Base-by-base conservation (phyloP, 2,113 vertebrate genomes). In the Girardinichthys multiradiatus region DNA sequence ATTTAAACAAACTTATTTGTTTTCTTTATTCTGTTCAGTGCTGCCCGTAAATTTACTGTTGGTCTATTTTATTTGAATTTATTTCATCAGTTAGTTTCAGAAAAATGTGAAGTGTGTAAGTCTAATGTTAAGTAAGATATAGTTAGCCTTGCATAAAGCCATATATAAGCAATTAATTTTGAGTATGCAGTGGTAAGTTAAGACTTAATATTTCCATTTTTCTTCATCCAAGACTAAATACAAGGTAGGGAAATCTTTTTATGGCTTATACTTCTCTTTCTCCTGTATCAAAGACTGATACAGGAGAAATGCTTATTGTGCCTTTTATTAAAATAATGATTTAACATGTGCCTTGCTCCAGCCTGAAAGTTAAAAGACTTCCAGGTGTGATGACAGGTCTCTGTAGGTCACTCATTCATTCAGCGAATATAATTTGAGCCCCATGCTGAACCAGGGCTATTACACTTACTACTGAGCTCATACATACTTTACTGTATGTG, bases 381-480 rank as follows among this genome's bases (percentile, higher is more conserved):
- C 17, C 29, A 30, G 17, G 10, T 39, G 37, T 42, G 26, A 7
- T 11, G 4, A 9, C 35, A 42, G 33, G 24, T 37, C 39, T 42
- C 57, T 9, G 33, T 39, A 29, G 26, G 39, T 68, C 58, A 63
- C 27, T 45, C 12, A 74, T 70, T 31, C 29, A 21, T 74, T 82
- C 57, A 48, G 75, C 64, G 1, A 28, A 58, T 75, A 57, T 21
- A 39, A 62, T 74, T 66, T 68, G 4, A 70, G n/a, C 64, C 39
- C 14, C 30, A 21, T 15, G 39, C 19, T 0, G 29, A 65, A 33
- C 64, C 0, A 31, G 54, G 29, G 26, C 27, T 72, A 70, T 76
- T 78, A 65, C 14, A 42, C 42, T 67, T 60, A 26, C 62, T 66
- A 75, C 76, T 80, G 76, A 60, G 51, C 70, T 33, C 1, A 59